Base-by-base conservation (phyloP, 2,888 invertebrate species). In the Auanema sp. region DNA sequence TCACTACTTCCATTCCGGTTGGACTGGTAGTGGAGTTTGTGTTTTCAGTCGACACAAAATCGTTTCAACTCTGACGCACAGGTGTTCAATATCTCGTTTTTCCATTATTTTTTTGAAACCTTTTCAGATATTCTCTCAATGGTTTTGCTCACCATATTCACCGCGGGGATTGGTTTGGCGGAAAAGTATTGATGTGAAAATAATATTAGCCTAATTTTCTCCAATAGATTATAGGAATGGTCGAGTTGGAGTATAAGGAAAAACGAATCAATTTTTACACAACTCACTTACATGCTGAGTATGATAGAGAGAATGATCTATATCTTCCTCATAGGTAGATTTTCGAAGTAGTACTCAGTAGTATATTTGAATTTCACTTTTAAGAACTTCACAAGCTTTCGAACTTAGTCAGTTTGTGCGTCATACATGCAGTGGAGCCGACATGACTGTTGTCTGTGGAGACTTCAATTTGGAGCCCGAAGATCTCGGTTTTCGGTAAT, bases 241-340 rank as follows among this genome's bases (percentile, higher is more conserved):
- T 80, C 3, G 77, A 83, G 25, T 78, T 83, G n/a, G 72, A 75
- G 33, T 66, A 78, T 23, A 69, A 68, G n/a, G 89, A 90, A 64
- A 87, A 89, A 71, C 86, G 87, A 57, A 87, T 97, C 58, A 91
- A 95, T 85, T 87, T 97, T 64, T 97, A 95, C 85, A 90, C 91
- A 75, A 91, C 94, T 71, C 97, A 98, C 89, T 87, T 97, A 59
- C 96, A 96, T 87, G 97, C 96, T 0, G 93, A 95, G 86, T 97
- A 97, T 81, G 89, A 91, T 84, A 87, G 88, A 43, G 88, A 89
- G 66, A 88, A 89, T 82, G 95, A 96, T 83, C 86, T 87, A 66
- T 98, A 98, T 84, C 87, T 90, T 75, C 91, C 93, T 47, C 98
- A 98, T 85, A 88, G 98, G 62, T 71, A 1, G 49, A 11, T 58